Conservation (phyloP, 2,888 invertebrate genomes). For the Fragum sueziense region DNA sequence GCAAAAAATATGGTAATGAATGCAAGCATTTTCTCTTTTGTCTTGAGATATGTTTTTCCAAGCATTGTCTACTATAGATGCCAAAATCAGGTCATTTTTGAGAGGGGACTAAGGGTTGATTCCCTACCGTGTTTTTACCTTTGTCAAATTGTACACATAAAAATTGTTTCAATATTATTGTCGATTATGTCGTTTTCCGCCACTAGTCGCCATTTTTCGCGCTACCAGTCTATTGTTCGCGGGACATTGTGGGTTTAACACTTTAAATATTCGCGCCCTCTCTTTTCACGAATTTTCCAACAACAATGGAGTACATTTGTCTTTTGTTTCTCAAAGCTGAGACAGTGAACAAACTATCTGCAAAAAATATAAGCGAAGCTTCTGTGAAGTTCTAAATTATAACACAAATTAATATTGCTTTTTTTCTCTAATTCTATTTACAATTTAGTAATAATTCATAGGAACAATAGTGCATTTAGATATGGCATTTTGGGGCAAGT, state of each 20-base stretch:
- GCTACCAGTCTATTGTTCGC: constrained; percentile 25
- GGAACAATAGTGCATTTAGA: background rate
- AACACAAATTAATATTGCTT: background rate
- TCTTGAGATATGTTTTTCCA: too few relatives aligned
- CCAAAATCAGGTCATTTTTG: too few relatives aligned
- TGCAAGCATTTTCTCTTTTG: too few relatives aligned
- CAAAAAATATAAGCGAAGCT: too few relatives aligned
- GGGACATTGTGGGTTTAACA: constrained; percentile 38
- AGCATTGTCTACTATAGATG: too few relatives aligned
- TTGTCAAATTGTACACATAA: constrained; percentile 42
- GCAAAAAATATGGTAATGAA: too few relatives aligned
- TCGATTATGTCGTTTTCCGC: constrained; percentile 47
- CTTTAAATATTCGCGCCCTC: background rate
- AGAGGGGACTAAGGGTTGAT: constrained; percentile 7
- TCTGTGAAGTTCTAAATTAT: too few relatives aligned
- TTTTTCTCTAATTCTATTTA: background rate
- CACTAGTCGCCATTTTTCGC: constrained; percentile 11
- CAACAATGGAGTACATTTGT: background rate
- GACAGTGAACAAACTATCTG: background rate
- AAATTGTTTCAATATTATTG: constrained; percentile 36
- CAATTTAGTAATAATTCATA: too few relatives aligned
- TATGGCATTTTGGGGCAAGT: background rate
- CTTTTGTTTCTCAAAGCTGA: background rate
- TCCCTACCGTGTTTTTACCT: constrained; percentile 1
- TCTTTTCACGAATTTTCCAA: background rate